Conservation (phyloP, 2,888 invertebrate genomes). For the Caenorhabditis doughertyi region DNA sequence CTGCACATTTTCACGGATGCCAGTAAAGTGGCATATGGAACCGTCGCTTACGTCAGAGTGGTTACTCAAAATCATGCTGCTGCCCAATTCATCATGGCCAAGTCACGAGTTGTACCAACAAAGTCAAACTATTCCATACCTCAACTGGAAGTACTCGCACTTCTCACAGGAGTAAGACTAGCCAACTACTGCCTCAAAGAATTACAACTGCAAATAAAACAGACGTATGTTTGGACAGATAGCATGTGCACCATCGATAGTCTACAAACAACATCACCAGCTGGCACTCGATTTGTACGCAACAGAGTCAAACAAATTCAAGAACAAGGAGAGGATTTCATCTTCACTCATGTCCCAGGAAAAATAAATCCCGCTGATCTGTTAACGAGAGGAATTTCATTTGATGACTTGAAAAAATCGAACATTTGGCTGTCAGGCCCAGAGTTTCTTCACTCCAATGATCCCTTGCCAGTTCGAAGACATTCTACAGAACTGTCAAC, state of each 20-base stretch:
- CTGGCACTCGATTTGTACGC: background rate
- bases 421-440: slow-evolving; percentile 28
- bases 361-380: slow-evolving; percentile 36
- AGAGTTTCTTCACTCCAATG: background rate
- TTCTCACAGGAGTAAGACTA: background rate
- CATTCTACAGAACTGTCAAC: background rate
- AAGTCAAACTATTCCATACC: slow-evolving; percentile 2
- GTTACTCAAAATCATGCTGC: slow-evolving; percentile 49
- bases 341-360: slow-evolving; percentile 29
- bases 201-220: background rate
- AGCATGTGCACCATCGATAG: slow-evolving; percentile 11
- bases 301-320: slow-evolving; percentile 12
- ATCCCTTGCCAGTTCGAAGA: slow-evolving; percentile 1
- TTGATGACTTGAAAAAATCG: slow-evolving; percentile 11
- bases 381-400: slow-evolving; percentile 1
- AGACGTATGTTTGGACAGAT: slow-evolving; percentile 29
- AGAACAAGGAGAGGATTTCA: background rate
- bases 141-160: slow-evolving; percentile 3
- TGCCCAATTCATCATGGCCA: slow-evolving; percentile 66
- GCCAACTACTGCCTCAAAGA: background rate
- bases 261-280: background rate
- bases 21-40: slow-evolving; percentile 12
- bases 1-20: slow-evolving; percentile 36
- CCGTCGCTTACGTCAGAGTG: slow-evolving; percentile 10
- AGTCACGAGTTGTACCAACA: slow-evolving; percentile 33